Evolutionary conservation across 2,888 invertebrate genomes (phyloP).

Genomic region (Syrista parreyssii): DNA sequence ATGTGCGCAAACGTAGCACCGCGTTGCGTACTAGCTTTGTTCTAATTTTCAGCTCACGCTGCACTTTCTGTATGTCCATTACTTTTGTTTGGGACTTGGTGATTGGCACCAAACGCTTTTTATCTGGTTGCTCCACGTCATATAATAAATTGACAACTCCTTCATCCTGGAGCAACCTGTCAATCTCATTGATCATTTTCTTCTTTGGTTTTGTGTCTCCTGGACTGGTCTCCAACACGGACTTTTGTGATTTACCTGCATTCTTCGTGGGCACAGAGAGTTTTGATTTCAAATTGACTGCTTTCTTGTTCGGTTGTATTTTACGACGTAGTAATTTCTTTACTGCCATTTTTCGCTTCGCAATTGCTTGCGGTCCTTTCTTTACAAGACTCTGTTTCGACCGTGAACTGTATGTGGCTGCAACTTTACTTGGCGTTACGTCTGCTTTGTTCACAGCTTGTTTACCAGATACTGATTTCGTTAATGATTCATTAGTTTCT

Average conservation of each 20-base stretch:
- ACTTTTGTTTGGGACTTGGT: constrained; percentile 60
- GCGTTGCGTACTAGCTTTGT: constrained; percentile 74
- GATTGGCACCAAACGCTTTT: constrained; percentile 57
- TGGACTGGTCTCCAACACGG: constrained; percentile 17
- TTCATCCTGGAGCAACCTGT: constrained; percentile 83
- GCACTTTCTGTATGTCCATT: constrained; percentile 61
- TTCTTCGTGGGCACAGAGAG: constrained; percentile 7
- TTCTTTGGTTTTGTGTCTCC: constrained; percentile 59
- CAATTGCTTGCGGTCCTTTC: constrained; percentile 33
- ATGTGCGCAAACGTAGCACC: constrained; percentile 68
- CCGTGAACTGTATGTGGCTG: constrained; percentile 6
- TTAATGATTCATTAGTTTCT: not conserved
- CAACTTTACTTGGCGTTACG: constrained; percentile 8
- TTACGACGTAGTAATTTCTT: constrained; percentile 37
- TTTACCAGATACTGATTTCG: constrained; percentile 24
- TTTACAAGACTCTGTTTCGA: constrained; percentile 33
- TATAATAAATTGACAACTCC: constrained; percentile 89
- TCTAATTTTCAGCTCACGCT: constrained; percentile 63
- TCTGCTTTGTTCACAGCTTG: constrained; percentile 27
- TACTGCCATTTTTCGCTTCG: constrained; percentile 39
- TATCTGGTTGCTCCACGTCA: constrained; percentile 73
- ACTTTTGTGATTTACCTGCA: not conserved
- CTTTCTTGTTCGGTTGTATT: constrained; percentile 35
- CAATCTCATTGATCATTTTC: constrained; percentile 77
- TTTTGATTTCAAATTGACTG: constrained; percentile 35